These are phyloP conservation scores for Coturnix japonica DNA, from an alignment of 2,113 vertebrate species.

Conservation along the genomic window DNA sequence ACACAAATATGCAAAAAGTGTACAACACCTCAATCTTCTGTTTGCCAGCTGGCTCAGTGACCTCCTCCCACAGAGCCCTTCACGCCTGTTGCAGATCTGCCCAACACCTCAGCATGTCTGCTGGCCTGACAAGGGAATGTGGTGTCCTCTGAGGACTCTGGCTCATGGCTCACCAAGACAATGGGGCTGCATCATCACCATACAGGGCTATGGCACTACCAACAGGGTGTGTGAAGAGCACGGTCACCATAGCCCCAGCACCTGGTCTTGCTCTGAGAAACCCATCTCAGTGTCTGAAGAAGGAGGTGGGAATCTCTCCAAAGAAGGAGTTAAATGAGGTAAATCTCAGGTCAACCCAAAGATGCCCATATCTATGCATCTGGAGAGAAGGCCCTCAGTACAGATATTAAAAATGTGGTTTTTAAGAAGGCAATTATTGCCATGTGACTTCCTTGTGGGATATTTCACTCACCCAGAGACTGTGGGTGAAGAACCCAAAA, in stretches of 20 bases:
- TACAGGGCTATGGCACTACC: accelerated
- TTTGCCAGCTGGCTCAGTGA: background rate
- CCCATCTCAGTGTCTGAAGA: background rate
- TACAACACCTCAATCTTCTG: background rate
- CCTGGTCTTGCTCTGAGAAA: background rate
- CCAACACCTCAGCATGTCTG: background rate
- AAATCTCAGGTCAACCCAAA: background rate
- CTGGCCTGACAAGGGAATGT: background rate
- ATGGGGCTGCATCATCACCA: background rate
- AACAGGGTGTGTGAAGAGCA: background rate
- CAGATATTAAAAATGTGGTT: background rate
- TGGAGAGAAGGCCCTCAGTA: background rate
- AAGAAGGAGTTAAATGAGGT: background rate
- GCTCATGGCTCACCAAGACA: accelerated
- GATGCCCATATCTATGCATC: background rate
- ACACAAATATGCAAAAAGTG: background rate
- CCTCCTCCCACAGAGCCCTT: background rate
- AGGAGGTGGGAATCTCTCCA: background rate
- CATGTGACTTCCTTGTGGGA: background rate
- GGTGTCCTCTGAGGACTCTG: background rate
- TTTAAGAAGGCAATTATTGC: background rate
- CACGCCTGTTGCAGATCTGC: background rate
- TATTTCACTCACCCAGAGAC: background rate
- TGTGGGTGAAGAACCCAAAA: background rate
- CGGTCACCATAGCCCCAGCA: accelerated